Evolutionary conservation across 2,797 vertebrate species (phyloP), one percentile per base, ranked within the genome.

Genomic region (Heterohyrax brucei): DNA sequence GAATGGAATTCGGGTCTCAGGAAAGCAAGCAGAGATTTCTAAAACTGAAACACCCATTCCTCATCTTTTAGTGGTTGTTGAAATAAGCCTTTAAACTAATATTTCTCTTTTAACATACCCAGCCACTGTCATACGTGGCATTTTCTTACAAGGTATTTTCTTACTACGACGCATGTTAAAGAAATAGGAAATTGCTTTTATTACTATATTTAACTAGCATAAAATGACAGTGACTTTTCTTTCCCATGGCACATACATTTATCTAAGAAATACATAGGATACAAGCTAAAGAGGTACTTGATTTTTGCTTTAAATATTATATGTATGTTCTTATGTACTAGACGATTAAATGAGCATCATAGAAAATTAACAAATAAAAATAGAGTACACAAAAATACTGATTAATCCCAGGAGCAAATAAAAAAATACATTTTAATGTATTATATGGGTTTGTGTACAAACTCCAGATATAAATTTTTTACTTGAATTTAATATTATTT

Each of bases 31-130:
- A 56, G 12, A 56, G 53, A 56, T 14, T 56, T 56, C 53, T 56
- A 56, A 56, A 56, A 56, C 53, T 56, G 53, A 56, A 56, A 56
- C 13, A 56, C 4, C 53, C 4, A 56, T 56, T 12, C 53, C 53
- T 77, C 3, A 46, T 92, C 16, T 84, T 8, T 59, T 21, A 82
- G 16, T 81, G 3, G 10, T 50, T 82, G 2, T 79, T 93, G 79
- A 93, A 75, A 85, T 72, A 59, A 80, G 1, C 24, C 21, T 89
- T 92, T 3, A 46, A 87, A 85, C 83, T 93, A 44, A 83, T 44
- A 30, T 78, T 81, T 33, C 22, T 93, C 44, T 21, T 79, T 86
- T 33, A 66, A 26, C 33, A 48, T 1, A 48, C 0, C 9, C 26
- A 50, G 12, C 48, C 33, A 13, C 24, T 14, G 5, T 77, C 39